phyloP scores from a whole-genome alignment of 2,113 vertebrate genomes.

The Charina bottae region DNA sequence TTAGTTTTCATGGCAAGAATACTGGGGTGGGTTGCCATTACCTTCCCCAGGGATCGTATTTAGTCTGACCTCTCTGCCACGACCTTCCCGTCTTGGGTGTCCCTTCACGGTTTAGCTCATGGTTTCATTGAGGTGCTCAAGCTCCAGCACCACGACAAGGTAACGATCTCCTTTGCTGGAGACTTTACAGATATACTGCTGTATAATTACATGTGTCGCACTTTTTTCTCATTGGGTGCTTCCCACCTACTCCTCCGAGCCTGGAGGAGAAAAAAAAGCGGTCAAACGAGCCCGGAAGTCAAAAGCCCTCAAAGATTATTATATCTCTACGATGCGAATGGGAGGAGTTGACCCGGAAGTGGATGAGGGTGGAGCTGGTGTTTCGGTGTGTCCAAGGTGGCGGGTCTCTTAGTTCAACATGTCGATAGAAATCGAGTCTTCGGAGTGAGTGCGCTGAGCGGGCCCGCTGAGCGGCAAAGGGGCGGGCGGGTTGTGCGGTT shows the following conservation, averaged over 20 bases:
- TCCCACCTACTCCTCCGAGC: not conserved
- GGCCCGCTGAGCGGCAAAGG: rapidly evolving
- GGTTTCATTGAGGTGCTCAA: too few species aligned
- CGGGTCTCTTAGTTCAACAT: conserved; percentile 22
- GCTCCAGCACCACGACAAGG: too few species aligned
- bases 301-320: rapidly evolving
- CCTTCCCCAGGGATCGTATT: too few species aligned
- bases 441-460: conserved; percentile 59
- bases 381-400: not conserved
- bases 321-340: not conserved
- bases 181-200: not conserved
- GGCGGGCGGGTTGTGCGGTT: rapidly evolving
- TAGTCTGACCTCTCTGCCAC: too few species aligned
- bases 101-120: too few species aligned
- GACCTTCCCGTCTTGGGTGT: too few species aligned
- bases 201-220: too few species aligned
- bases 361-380: not conserved
- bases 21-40: too few species aligned
- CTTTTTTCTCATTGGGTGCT: not conserved
- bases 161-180: too few species aligned
- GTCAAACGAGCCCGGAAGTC: not conserved
- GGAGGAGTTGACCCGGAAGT: not conserved
- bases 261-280: not conserved
- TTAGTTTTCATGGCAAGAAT: too few species aligned
- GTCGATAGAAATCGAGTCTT: conserved; percentile 80